Base-by-base conservation (phyloP, 1,140 invertebrate species). In the Aporrectodea caliginosa region DNA sequence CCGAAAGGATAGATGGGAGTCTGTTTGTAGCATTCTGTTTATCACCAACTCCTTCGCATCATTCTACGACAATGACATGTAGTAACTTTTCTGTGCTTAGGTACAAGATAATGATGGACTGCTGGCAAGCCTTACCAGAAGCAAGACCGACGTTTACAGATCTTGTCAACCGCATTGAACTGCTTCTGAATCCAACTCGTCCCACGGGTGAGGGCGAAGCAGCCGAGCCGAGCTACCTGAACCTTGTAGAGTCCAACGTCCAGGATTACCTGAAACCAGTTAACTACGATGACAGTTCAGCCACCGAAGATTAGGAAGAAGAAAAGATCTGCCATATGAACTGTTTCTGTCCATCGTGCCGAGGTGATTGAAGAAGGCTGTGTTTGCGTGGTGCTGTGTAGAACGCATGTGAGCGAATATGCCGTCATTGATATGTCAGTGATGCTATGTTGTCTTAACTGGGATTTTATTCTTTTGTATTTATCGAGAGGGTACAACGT, bases 21-120 rank as follows among this genome's bases (percentile, higher is more conserved):
- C n/a, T n/a, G n/a, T n/a, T n/a, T n/a, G n/a, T n/a, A n/a, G n/a
- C n/a, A n/a, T n/a, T n/a, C n/a, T n/a, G n/a, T n/a, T n/a, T n/a
- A n/a, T n/a, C n/a, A n/a, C n/a, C n/a, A n/a, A n/a, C n/a, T n/a
- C n/a, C n/a, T n/a, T n/a, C n/a, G n/a, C n/a, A n/a, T n/a, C n/a
- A n/a, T n/a, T n/a, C n/a, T n/a, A n/a, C n/a, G n/a, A n/a, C n/a
- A n/a, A n/a, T n/a, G n/a, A n/a, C n/a, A n/a, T n/a, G n/a, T n/a
- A n/a, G n/a, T n/a, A n/a, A 58, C 43, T 58, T 58, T 58, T 12
- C 22, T 6, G 22, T 58, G 43, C 43, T 58, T 22, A 93, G 92
- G 73, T 94, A 96, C 84, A 89, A 93, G 32, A 92, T 96, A 72
- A 97, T 97, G 94, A 83, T 91, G 2, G 90, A 93, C 73, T 97